These are phyloP conservation scores for Centruroides sculpturatus DNA, from an alignment of 1,140 invertebrate genomes.

Conservation along the genomic window DNA sequence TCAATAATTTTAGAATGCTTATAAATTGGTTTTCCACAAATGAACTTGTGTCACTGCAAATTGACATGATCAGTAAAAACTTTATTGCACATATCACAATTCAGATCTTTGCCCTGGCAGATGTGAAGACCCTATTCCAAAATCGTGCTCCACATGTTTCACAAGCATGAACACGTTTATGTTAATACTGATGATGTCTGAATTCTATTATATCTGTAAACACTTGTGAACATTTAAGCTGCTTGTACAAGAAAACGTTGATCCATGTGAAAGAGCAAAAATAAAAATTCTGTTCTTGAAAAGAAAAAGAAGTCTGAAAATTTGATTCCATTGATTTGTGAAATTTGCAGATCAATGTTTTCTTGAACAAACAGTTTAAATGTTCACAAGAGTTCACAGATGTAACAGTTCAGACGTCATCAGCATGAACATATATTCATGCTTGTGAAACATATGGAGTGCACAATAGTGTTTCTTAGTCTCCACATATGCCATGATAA, in stretches of 20 bases:
- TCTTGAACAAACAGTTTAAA: too few relatives aligned
- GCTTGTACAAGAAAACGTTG: too few relatives aligned
- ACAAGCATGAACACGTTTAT: slow-evolving; percentile 31
- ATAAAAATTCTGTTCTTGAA: too few relatives aligned
- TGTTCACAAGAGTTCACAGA: slow-evolving; percentile 23
- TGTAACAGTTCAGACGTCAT: slow-evolving; percentile 24
- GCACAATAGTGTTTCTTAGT: slow-evolving; percentile 22
- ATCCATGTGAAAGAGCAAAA: too few relatives aligned
- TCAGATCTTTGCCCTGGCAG: slow-evolving; percentile 16
- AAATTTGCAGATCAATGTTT: too few relatives aligned
- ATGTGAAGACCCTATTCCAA: slow-evolving; percentile 24
- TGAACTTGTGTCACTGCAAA: slow-evolving; percentile 12
- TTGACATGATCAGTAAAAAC: slow-evolving; percentile 2
- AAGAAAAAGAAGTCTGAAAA: too few relatives aligned
- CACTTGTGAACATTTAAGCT: not conserved
- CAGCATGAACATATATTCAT: slow-evolving; percentile 26
- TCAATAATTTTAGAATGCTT: not conserved
- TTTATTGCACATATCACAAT: slow-evolving; percentile 7
- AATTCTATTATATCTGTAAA: slow-evolving; percentile 22
- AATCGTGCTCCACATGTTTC: slow-evolving; percentile 27
- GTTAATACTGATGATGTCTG: slow-evolving; percentile 26
- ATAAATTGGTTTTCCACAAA: not conserved
- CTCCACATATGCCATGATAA: slow-evolving; percentile 22
- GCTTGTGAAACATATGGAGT: slow-evolving; percentile 30
- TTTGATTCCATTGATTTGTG: too few relatives aligned